Evolutionary conservation across 2,797 vertebrate genomes (phyloP), one percentile per base, ranked within the genome.

Genomic region (Bufotes viridis): DNA sequence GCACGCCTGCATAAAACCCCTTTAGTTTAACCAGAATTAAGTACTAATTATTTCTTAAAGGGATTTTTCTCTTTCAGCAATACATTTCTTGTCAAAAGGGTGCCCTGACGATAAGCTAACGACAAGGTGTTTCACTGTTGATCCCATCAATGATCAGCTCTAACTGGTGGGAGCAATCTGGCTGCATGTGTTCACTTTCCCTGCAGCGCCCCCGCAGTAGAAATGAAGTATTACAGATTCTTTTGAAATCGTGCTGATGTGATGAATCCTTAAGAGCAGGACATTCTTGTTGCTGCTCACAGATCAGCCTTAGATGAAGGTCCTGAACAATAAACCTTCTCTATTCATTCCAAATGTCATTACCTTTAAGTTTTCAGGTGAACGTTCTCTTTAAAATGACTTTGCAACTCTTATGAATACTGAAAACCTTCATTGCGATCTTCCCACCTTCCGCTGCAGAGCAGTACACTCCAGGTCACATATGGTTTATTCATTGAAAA

Each of bases 401-500:
- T 76, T 34, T 14, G 49, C n/a, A 15, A 53, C 22, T n/a, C 22
- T 78, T 80, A 2, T 42, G 49, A 42, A 8, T 13, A 58, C 29
- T 61, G 12, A 42, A 42, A 42, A 42, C 42, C 22, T 49, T 26
- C 29, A 26, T 24, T n/a, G 26, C 24, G 51, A 24, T 67, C 83
- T 34, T 53, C 18, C 61, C 75, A 42, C n/a, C 84, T 24, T 84
- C 82, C 22, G 60, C 75, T 63, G 49, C 72, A 49, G 51, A 18
- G 18, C 74, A 26, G 74, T 79, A 67, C 84, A 79, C 51, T 67
- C 63, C 75, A 78, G 75, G 84, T 86, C 75, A 86, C 42, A 67
- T 78, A 29, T 86, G 84, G 67, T 69, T 79, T 78, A 86, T 67
- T 86, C 63, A 86, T 78, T 63, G 29, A 78, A 74, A 74, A 34